phyloP scores from a whole-genome alignment of 2,797 vertebrate species.

The Saxicola maurus region DNA sequence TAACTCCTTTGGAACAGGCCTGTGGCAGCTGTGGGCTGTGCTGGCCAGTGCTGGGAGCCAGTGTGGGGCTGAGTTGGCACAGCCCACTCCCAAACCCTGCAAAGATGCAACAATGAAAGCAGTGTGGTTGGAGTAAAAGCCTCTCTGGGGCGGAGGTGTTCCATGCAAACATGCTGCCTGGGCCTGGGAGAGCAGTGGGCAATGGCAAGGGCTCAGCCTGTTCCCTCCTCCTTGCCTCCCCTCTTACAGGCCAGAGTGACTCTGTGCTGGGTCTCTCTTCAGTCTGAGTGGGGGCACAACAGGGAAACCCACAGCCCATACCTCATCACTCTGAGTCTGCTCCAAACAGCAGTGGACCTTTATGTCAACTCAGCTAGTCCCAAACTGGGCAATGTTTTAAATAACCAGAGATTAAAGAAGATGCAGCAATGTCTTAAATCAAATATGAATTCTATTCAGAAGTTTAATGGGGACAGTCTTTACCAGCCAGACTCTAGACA shows the following conservation, averaged over 20 bases:
- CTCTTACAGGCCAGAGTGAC: too few species aligned
- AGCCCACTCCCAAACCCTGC: background rate
- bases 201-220: background rate
- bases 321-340: background rate
- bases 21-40: background rate
- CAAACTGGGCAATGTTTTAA: background rate
- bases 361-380: background rate
- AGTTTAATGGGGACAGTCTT: background rate
- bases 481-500: background rate
- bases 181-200: accelerated
- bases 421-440: background rate
- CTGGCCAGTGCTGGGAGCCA: accelerated
- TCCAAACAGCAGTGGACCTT: background rate
- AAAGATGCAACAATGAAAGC: background rate
- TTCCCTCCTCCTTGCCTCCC: background rate
- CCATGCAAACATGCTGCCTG: background rate
- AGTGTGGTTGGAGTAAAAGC: background rate
- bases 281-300: background rate
- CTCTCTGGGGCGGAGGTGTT: background rate
- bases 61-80: background rate
- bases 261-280: background rate
- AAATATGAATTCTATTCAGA: background rate
- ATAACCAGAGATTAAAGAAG: background rate
- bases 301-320: accelerated
- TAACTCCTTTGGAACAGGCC: slow-evolving; percentile 16